These are phyloP conservation scores for Dendrocincla tyrannina DNA, from an alignment of 2,797 vertebrate genomes.

Conservation along the genomic window DNA sequence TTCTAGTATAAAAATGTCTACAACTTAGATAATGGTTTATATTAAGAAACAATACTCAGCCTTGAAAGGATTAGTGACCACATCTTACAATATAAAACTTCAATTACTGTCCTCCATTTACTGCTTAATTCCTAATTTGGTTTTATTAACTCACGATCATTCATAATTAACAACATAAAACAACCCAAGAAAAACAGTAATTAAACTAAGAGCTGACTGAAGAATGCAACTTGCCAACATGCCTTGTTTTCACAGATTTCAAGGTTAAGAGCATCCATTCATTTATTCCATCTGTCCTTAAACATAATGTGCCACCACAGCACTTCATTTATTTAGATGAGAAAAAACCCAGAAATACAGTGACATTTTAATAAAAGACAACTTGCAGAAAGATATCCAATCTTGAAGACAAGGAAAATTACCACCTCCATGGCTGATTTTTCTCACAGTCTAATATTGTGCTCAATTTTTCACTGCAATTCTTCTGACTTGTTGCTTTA, in stretches of 20 bases:
- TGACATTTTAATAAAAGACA: background rate
- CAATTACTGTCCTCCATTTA: background rate
- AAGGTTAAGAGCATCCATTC: background rate
- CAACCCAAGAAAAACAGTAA: background rate
- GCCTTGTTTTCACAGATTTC: background rate
- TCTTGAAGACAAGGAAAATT: background rate
- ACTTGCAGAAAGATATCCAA: background rate
- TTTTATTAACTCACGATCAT: background rate
- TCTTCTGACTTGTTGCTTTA: background rate
- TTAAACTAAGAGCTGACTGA: background rate
- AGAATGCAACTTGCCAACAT: background rate
- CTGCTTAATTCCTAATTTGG: background rate
- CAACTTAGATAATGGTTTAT: background rate
- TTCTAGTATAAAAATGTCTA: background rate
- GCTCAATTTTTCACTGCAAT: background rate
- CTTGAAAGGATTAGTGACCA: background rate
- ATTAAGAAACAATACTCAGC: background rate
- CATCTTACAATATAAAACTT: background rate
- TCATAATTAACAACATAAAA: background rate
- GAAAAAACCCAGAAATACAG: background rate
- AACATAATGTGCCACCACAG: background rate
- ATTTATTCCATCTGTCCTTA: background rate
- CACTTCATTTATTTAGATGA: background rate
- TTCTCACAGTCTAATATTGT: background rate
- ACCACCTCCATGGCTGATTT: background rate